Percentiles rank a stretch among this genome's conserved stretches.
Evolutionary conservation across 2,797 vertebrate genomes (phyloP).

Genomic region (Geotrypetes seraphini): DNA sequence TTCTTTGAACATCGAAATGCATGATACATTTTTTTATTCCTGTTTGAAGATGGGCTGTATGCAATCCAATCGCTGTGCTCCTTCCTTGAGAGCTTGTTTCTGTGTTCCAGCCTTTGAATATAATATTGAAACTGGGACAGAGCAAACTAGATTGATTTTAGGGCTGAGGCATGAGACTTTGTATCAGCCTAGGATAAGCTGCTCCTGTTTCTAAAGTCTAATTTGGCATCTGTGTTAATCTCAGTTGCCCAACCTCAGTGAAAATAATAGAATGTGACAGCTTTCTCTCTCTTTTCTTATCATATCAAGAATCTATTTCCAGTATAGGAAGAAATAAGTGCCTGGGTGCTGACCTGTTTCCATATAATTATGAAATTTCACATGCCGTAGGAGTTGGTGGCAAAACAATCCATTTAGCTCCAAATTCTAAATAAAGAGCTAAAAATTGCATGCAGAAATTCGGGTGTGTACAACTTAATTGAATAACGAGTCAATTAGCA

Average conservation of each 20-base stretch:
- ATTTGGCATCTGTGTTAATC: background rate
- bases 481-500: too few species aligned
- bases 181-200: conserved; percentile 2
- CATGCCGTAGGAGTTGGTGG: conserved; percentile 12
- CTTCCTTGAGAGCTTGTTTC: background rate
- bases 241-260: conserved; percentile 4
- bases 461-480: too few species aligned
- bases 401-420: conserved; percentile 22
- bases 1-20: conserved; percentile 2
- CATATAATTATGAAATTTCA: conserved; percentile 31
- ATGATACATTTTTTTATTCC: background rate
- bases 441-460: too few species aligned
- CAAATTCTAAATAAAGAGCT: too few species aligned
- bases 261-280: too few species aligned
- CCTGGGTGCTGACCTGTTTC: conserved; percentile 10
- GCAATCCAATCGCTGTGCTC: conserved; percentile 4
- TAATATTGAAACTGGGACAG: background rate
- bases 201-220: background rate
- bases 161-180: background rate
- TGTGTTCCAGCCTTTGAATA: conserved; percentile 3
- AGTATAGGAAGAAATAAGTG: conserved; percentile 15
- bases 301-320: too few species aligned
- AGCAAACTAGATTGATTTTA: background rate
- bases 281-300: too few species aligned
- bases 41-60: background rate